phyloP scores from a whole-genome alignment of 2,797 vertebrate species.

The Manis crassicaudata region DNA sequence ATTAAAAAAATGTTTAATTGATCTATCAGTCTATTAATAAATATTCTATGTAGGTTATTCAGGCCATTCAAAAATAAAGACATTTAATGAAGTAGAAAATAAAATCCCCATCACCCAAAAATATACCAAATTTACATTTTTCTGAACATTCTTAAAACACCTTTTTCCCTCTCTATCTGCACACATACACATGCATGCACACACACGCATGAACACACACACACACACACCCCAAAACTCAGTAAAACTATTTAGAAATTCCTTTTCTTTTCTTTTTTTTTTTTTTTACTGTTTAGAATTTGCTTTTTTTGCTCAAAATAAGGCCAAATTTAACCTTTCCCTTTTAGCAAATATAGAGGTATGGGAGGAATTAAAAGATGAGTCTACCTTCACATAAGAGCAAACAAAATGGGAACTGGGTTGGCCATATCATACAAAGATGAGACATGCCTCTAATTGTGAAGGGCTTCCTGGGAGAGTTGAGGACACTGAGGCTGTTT shows the following conservation, averaged over 20 bases:
- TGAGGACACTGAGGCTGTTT: not conserved
- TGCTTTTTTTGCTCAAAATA: not conserved
- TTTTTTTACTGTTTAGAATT: not conserved
- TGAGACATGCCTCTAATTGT: not conserved
- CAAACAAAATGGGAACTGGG: not conserved
- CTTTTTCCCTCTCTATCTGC: not conserved
- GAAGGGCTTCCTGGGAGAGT: not conserved
- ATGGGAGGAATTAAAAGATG: not conserved
- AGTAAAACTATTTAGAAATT: conserved; percentile 3
- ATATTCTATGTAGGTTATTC: conserved; percentile 2
- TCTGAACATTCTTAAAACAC: conserved; percentile 2
- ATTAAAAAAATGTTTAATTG: conserved; percentile 45
- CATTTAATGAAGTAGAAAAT: conserved; percentile 65
- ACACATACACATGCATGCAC: no score
- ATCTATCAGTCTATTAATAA: conserved; percentile 52
- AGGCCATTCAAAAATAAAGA: conserved; percentile 60
- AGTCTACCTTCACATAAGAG: not conserved
- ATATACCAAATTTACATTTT: conserved; percentile 49
- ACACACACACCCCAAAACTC: not conserved
- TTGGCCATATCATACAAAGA: not conserved
- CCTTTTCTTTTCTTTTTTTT: not conserved
- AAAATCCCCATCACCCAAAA: conserved; percentile 41
- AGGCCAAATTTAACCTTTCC: not conserved
- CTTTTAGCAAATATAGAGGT: not conserved
- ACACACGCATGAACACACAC: not conserved